These are phyloP conservation scores for Paradisaea rubra DNA, from an alignment of 2,113 vertebrate genomes.

Conservation along the genomic window DNA sequence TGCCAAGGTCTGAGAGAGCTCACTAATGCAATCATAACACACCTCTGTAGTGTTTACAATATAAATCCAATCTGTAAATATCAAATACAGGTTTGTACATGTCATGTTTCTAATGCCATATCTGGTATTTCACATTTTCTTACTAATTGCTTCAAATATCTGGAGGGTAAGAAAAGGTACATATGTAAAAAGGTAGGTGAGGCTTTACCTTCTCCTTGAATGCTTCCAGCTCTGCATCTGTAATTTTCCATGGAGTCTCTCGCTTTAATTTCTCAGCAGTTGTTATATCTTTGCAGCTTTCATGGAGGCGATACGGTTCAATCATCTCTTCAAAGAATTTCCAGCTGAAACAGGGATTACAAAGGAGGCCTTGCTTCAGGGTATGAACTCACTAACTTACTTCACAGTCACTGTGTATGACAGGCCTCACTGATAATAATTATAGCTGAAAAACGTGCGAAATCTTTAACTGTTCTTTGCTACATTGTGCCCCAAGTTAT, in stretches of 20 bases:
- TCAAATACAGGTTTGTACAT: neutral
- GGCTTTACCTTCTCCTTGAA: conserved; percentile 90
- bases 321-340: conserved; percentile 94
- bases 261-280: conserved; percentile 83
- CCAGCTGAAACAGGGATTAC: conserved; percentile 79
- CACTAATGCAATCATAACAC: neutral
- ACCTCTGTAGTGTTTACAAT: neutral
- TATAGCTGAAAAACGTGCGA: conserved; percentile 37
- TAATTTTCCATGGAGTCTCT: conserved; percentile 91
- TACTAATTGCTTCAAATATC: neutral
- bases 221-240: conserved; percentile 84
- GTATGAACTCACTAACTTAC: conserved; percentile 47
- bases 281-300: conserved; percentile 80
- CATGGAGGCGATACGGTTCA: conserved; percentile 88
- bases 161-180: conserved; percentile 15
- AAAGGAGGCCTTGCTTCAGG: conserved; percentile 64
- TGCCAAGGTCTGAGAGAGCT: neutral
- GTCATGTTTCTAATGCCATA: neutral
- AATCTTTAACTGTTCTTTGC: conserved; percentile 8
- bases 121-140: conserved; percentile 9
- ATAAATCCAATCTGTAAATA: conserved; percentile 17
- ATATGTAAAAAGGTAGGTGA: neutral
- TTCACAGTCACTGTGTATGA: conserved; percentile 41
- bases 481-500: neutral
- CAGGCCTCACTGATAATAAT: conserved; percentile 8